Evolutionary conservation across 2,888 invertebrate species (phyloP), one percentile per base, ranked within the genome.

Genomic region (Aphodius sticticus): DNA sequence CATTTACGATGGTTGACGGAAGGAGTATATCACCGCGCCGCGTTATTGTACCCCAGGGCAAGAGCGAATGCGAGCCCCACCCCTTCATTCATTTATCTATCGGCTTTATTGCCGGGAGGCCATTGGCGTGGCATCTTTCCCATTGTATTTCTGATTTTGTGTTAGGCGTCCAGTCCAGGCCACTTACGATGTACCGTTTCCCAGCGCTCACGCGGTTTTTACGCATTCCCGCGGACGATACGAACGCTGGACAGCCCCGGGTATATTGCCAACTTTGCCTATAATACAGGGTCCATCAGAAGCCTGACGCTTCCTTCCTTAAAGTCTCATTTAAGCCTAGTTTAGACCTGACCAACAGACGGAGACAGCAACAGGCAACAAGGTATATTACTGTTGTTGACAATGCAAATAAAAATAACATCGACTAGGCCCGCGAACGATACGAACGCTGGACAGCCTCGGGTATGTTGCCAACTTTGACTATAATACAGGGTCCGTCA

Each of bases 41-140:
- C 87, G 86, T 88, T 88, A 88, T 88, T 86, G 87, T 87, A 87
- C 88, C 88, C 88, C 86, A 86, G 88, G 88, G 88, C 87, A 86
- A 86, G 86, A 85, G 81, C 77, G 81, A 36, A 79, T 81, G 86
- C 86, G 86, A 86, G 88, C 87, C 87, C 87, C 87, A 87, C 88
- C 88, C 88, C 87, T 86, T 81, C 84, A 82, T 83, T 83, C 84
- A 80, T 78, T 86, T 86, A 88, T 89, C 88, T 88, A 88, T 88
- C 88, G 87, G 83, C 85, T 87, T 87, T 87, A 87, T 87, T 85
- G 84, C 88, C 87, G 82, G 84, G 84, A 86, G 87, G 87, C 83
- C 83, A 86, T 88, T 87, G 87, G 88, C 86, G 87, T 87, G 88
- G 87, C 87, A 86, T 87, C 88, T 87, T 69, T 69, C 70, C 36